Conservation (phyloP, 1,140 invertebrate species). For the Pachyrhynchus sulphureomaculatus region DNA sequence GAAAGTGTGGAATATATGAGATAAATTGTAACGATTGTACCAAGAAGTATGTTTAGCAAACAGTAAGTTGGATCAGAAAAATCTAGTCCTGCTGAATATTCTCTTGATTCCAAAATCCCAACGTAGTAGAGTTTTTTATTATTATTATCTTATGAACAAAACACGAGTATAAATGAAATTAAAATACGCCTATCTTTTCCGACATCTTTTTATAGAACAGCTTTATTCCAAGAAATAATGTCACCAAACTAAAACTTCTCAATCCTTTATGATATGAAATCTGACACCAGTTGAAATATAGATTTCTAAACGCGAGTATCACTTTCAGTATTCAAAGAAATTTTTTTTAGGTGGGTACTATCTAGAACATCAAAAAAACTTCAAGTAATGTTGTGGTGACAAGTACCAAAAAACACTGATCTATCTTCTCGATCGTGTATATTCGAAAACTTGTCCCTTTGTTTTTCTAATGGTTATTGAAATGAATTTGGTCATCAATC, state of each 20-base stretch:
- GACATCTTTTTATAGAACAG: background rate
- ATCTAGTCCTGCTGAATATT: no score
- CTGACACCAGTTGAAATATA: slow-evolving; percentile 22
- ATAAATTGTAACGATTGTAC: no score
- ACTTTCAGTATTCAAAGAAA: slow-evolving; percentile 19
- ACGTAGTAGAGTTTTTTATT: no score
- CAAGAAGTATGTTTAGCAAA: no score
- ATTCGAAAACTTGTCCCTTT: slow-evolving; percentile 17
- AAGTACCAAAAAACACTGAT: slow-evolving; percentile 14
- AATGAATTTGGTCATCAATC: slow-evolving; percentile 16
- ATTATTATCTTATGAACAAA: no score
- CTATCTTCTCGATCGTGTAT: slow-evolving; percentile 14
- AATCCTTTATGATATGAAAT: slow-evolving; percentile 25
- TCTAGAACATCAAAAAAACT: slow-evolving; percentile 15
- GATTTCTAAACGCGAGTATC: slow-evolving; percentile 11
- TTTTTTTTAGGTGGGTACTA: slow-evolving; percentile 9
- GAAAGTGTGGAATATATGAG: no score
- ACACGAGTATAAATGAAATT: no score
- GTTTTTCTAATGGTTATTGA: slow-evolving; percentile 24
- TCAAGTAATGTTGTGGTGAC: slow-evolving; percentile 18
- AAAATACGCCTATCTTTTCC: no score
- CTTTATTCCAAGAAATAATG: slow-evolving; percentile 22
- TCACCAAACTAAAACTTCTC: slow-evolving; percentile 5
- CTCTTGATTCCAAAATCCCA: no score
- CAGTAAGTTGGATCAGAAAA: no score